Conservation (phyloP, 2,888 invertebrate species). For the Gastracanthus pulcherrimus region DNA sequence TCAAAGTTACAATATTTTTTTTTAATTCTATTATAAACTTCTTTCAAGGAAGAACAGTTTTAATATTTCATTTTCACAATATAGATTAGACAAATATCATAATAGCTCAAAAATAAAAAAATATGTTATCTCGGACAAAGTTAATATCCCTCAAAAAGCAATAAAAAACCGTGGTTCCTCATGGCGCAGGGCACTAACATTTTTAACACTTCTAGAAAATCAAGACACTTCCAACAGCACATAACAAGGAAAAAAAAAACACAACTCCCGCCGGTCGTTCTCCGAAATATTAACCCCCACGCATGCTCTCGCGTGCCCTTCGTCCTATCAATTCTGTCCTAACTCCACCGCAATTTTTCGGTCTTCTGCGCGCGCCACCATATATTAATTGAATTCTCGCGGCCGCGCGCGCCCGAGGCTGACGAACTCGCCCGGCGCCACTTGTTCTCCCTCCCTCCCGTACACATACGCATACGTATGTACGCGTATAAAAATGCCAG, state of each 20-base stretch:
- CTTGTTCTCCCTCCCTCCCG: neutral
- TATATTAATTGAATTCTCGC: neutral
- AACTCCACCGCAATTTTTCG: too few relatives aligned
- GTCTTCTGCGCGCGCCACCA: neutral
- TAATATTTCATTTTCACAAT: too few relatives aligned
- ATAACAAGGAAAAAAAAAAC: neutral
- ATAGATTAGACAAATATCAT: too few relatives aligned
- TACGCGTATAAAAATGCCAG: slow-evolving; percentile 2
- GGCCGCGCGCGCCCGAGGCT: neutral
- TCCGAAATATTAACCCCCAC: too few relatives aligned
- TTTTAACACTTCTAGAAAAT: too few relatives aligned
- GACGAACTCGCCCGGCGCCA: slow-evolving; percentile 6
- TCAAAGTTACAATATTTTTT: too few relatives aligned
- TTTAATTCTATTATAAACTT: too few relatives aligned
- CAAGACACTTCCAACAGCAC: too few relatives aligned
- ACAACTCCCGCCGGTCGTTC: too few relatives aligned
- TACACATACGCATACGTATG: neutral
- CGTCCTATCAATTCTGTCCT: neutral
- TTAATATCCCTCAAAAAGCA: neutral
- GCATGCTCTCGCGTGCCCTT: neutral
- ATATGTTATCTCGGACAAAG: too few relatives aligned
- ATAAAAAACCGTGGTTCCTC: neutral
- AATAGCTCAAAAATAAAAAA: too few relatives aligned
- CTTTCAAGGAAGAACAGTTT: too few relatives aligned
- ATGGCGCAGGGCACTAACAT: neutral